Percentiles rank a stretch among this genome's conserved stretches.
phyloP scores from a whole-genome alignment of 2,888 invertebrate species.

The Fragum sueziense region DNA sequence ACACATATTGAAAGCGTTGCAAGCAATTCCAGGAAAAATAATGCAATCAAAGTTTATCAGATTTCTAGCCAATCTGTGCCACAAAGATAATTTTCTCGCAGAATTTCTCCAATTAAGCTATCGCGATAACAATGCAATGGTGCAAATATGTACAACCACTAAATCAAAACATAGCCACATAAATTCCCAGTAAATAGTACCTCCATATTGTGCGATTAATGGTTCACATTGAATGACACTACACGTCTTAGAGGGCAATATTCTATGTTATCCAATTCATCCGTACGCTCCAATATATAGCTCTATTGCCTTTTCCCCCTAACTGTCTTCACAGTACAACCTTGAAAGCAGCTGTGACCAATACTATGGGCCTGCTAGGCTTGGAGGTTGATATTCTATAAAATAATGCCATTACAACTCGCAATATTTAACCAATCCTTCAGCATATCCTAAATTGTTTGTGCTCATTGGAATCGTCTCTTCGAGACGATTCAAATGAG shows the following conservation, averaged over 20 bases:
- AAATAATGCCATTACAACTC: too few species aligned
- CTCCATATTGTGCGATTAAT: constrained; percentile 3
- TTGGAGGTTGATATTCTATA: too few species aligned
- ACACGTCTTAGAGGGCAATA: constrained; percentile 3
- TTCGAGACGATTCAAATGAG: background rate
- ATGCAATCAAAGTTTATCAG: too few species aligned
- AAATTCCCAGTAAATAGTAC: background rate
- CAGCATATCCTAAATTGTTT: background rate
- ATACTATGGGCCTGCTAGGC: background rate
- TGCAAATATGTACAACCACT: too few species aligned
- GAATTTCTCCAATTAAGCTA: too few species aligned
- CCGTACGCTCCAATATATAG: constrained; percentile 4
- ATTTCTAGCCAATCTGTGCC: too few species aligned
- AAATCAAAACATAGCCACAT: background rate
- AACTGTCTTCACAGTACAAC: background rate
- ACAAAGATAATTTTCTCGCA: too few species aligned
- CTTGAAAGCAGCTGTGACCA: constrained; percentile 10
- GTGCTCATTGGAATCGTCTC: too few species aligned
- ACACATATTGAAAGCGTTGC: too few species aligned
- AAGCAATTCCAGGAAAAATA: too few species aligned
- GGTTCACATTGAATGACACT: background rate
- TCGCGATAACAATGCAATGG: too few species aligned
- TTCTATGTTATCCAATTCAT: constrained; percentile 1
- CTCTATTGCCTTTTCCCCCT: background rate
- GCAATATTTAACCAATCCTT: background rate